Percentiles rank a stretch among this genome's conserved stretches.
These are phyloP conservation scores for Pipistrellus nathusii DNA, from an alignment of 2,797 vertebrate species.

Conservation along the genomic window DNA sequence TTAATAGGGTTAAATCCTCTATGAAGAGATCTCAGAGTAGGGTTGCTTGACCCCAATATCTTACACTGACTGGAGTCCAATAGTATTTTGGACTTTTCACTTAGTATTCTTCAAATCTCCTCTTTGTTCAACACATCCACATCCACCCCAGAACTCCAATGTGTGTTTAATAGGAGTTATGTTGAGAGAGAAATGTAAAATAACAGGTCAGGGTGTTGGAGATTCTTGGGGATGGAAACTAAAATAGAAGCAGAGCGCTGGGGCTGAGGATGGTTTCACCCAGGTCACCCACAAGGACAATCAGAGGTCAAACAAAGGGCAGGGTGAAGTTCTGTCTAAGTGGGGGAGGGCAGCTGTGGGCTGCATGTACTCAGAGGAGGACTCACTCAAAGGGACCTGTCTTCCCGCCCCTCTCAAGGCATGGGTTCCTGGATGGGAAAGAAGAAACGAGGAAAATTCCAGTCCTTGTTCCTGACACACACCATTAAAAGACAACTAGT, in stretches of 20 bases:
- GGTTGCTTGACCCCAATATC: background rate
- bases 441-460: slow-evolving; percentile 93
- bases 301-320: slow-evolving; percentile 88
- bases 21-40: background rate
- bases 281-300: slow-evolving; percentile 87
- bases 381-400: slow-evolving; percentile 91
- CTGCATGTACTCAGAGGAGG: slow-evolving; percentile 71
- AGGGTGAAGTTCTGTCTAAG: slow-evolving; percentile 73
- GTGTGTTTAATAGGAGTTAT: background rate
- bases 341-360: background rate
- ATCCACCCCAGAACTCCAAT: background rate
- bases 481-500: slow-evolving; percentile 97
- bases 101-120: background rate
- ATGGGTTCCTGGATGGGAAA: slow-evolving; percentile 89
- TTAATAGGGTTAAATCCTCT: background rate
- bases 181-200: background rate
- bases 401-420: slow-evolving; percentile 93
- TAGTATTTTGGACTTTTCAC: background rate
- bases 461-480: slow-evolving; percentile 96
- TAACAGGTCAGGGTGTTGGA: background rate
- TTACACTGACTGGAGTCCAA: background rate
- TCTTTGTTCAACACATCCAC: background rate
- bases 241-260: slow-evolving; percentile 50
- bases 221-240: background rate
- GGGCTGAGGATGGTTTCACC: slow-evolving; percentile 83